Evolutionary conservation across 92 coral and sea anemone genomes (phyloP).

Genomic region (Pocillopora meandrina): DNA sequence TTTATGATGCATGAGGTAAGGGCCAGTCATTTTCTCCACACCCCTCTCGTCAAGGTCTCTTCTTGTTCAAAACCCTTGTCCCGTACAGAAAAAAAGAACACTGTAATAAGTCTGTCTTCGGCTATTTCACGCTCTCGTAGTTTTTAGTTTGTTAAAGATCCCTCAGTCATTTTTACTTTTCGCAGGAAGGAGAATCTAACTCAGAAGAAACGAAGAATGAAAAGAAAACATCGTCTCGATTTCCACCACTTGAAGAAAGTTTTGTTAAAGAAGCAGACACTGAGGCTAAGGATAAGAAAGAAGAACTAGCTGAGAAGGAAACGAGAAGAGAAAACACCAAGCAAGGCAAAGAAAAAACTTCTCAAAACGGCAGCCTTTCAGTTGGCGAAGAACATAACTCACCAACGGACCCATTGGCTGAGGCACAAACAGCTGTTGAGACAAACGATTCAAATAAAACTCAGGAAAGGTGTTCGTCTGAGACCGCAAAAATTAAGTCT

Average conservation of each 20-base stretch:
- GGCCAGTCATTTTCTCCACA: too few species aligned
- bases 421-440: background rate
- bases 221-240: background rate
- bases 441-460: constrained; percentile 1
- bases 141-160: background rate
- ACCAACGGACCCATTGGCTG: background rate
- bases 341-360: background rate
- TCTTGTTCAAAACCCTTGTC: too few species aligned
- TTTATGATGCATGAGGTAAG: too few species aligned
- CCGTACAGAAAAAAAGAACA: background rate
- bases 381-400: constrained; percentile 5
- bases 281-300: background rate
- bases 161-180: background rate
- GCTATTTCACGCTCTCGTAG: background rate
- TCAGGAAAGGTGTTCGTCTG: background rate
- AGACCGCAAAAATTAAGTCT: background rate
- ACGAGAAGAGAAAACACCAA: background rate
- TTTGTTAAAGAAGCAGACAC: constrained; percentile 68
- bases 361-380: background rate
- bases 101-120: background rate
- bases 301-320: background rate
- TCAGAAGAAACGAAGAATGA: constrained; percentile 19
- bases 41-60: too few species aligned
- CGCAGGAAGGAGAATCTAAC: constrained; percentile 53
- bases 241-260: constrained; percentile 69